These are phyloP conservation scores for Schizopygopsis pylzovi DNA, from an alignment of 2,797 vertebrate species.

Conservation along the genomic window DNA sequence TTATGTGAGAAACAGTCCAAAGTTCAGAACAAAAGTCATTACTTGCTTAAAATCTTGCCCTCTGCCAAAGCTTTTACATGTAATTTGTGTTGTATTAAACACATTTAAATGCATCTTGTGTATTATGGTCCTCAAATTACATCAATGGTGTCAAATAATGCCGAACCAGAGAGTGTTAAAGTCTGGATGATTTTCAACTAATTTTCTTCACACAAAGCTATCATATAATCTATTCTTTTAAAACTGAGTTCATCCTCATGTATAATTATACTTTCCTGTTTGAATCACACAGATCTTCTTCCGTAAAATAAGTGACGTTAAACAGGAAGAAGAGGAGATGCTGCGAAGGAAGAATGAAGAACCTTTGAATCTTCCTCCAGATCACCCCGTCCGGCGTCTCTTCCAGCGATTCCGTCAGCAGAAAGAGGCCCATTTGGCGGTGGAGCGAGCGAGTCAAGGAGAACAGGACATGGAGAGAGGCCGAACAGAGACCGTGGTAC, in stretches of 20 bases:
- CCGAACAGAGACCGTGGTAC: constrained; percentile 59
- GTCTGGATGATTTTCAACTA: too few relatives aligned
- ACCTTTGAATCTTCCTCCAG: constrained; percentile 87
- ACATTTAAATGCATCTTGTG: background rate
- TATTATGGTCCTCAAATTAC: background rate
- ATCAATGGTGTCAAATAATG: too few relatives aligned
- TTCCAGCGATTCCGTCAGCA: constrained; percentile 95
- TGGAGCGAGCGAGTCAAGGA: constrained; percentile 70
- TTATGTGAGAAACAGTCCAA: background rate
- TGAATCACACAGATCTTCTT: constrained; percentile 86
- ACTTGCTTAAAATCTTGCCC: background rate
- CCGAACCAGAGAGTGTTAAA: background rate
- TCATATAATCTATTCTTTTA: background rate
- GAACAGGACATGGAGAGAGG: constrained; percentile 84
- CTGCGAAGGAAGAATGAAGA: constrained; percentile 91
- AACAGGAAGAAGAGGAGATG: constrained; percentile 92
- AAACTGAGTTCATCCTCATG: background rate
- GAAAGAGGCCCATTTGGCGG: constrained; percentile 86
- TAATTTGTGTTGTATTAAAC: background rate
- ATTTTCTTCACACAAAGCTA: background rate
- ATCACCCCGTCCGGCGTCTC: constrained; percentile 90
- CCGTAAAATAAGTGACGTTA: constrained; percentile 93
- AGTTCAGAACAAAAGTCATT: background rate
- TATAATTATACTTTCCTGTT: constrained; percentile 11
- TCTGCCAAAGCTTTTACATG: background rate